Base-by-base conservation (phyloP, 1,140 invertebrate genomes). In the Sitodiplosis mosellana region DNA sequence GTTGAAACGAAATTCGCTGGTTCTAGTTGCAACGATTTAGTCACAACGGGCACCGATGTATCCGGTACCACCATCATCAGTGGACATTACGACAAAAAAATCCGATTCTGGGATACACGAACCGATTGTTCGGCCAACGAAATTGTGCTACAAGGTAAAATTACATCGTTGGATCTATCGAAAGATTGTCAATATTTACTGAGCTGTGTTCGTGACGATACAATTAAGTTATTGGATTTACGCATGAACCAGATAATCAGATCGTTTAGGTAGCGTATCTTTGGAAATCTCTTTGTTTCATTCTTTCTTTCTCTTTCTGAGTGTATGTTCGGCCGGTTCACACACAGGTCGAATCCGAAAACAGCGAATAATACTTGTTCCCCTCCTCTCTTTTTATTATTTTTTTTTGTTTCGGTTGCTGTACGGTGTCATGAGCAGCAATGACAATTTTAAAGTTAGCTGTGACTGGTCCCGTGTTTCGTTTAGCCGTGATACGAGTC, bases 1-100 rank as follows among this genome's bases (percentile, higher is more conserved):
- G 80, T 87, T 52, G 85, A 89, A 65, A 97, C 94, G 1, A 93
- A 96, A 68, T 97, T 98, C 64, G 89, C 91, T 48, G 91, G 90
- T 17, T 96, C 91, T 8, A 90, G 83, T 59, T 96, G 93, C 65
- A 92, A 95, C 65, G 94, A 98, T 69, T 68, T 98, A 18, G 90
- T 94, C 27, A 90, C 84, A 46, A 27, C 27, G 27, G 27, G 27
- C 27, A 80, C 78, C 18, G 84, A 92, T 57, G 78, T 82, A 37
- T 76, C 85, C 1, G 89, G 87, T n/a, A 83, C 85, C 12, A 87
- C 82, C 19, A 87, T 97, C 51, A 91, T 98, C 51, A 95, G 91
- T 55, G 92, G 91, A 14, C 94, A 99, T 71, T 96, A 90, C 67
- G 94, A 99, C 69, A 96, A 95, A 66, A 81, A 78, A 55, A 87